Base-by-base conservation (phyloP, 2,113 vertebrate species). In the Alethe diademata region DNA sequence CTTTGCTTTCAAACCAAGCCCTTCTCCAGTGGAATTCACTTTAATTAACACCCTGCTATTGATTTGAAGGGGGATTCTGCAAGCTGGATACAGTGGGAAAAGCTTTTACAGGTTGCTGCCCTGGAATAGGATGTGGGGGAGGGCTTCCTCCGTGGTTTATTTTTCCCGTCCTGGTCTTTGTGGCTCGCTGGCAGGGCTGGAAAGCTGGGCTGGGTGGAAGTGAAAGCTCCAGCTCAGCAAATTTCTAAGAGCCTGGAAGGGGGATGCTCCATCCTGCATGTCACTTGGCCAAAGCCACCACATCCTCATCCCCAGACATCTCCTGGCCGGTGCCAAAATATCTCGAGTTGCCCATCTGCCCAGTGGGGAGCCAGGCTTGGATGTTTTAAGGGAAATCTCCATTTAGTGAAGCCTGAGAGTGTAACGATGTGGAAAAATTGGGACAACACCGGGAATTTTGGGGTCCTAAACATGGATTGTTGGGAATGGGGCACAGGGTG, bases 401-500 rank as follows among this genome's bases (percentile, higher is more conserved):
- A 6, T 11, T n/a, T 61, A 1, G 5, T 2, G 17, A 51, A 76
- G 43, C 18, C 53, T 18, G 25, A 33, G 43, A 19, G 26, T 11
- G 13, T 8, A 45, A 67, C 0, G 3, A 10, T 14, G 64, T 5
- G 38, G 26, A 11, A 33, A 24, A 43, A 40, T 2, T 8, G 40
- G 43, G n/a, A 18, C 11, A 14, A 2, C 13, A 4, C 2, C 5
- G 17, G 19, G n/a, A 8, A 19, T 47, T 50, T 67, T 26, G 2
- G 14, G 22, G 23, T 29, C 3, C 5, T 72, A 19, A 36, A 58
- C 0, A 0, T 2, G 26, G 67, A 38, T 22, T 28, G 0, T 2
- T 0, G 0, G 65, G 33, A n/a, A 50, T 5, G 10, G 14, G 72
- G 38, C 0, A 1, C 6, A 5, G 54, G 40, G 25, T 1, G 1